These are phyloP conservation scores for Albula goreensis DNA, from an alignment of 2,113 vertebrate species.

Conservation along the genomic window DNA sequence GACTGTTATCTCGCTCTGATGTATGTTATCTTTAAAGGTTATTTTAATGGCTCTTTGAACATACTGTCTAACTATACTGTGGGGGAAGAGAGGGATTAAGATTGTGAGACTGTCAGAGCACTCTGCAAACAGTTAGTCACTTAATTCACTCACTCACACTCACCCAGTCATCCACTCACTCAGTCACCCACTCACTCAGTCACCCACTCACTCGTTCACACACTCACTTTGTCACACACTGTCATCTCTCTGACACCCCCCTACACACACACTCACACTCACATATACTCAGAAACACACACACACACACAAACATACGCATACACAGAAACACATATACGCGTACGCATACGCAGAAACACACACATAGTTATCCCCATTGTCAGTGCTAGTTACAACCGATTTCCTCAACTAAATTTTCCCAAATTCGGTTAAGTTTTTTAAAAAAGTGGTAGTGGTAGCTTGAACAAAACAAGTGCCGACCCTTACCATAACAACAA, in stretches of 20 bases:
- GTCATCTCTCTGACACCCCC: constrained; percentile 29
- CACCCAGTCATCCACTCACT: constrained; percentile 50
- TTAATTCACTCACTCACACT: constrained; percentile 38
- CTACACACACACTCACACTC: constrained; percentile 13
- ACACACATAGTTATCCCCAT: constrained; percentile 37
- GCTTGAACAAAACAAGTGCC: constrained; percentile 43
- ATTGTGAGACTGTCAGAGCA: constrained; percentile 50
- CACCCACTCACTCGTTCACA: constrained; percentile 36
- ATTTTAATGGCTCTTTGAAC: constrained; percentile 45
- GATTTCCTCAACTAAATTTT: constrained; percentile 28
- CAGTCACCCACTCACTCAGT: constrained; percentile 29
- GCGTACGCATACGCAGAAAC: constrained; percentile 15
- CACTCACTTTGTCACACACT: background rate
- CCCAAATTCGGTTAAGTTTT: constrained; percentile 42
- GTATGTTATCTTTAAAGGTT: constrained; percentile 49
- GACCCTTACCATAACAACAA: constrained; percentile 39
- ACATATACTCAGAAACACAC: background rate
- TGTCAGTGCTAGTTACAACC: constrained; percentile 33
- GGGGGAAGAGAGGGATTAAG: constrained; percentile 44
- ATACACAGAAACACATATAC: constrained; percentile 43
- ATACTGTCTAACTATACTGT: constrained; percentile 57
- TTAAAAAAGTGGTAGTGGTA: constrained; percentile 25
- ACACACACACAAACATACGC: constrained; percentile 30
- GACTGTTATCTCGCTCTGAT: constrained; percentile 66
- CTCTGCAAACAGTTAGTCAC: constrained; percentile 46